Conservation (phyloP, 1,140 invertebrate species). For the Drosophila melanogaster region Release_6_plus_ISO1_MT NC_004354.4:13036501-13037000, state of each 20-base stretch:
- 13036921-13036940: neutral
- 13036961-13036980: too few relatives aligned
- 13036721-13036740: constrained; percentile 36
- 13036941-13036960: too few relatives aligned
- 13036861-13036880: constrained; percentile 22
- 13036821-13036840: neutral
- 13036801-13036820: too few relatives aligned
- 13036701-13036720: constrained; percentile 19
- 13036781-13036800: neutral
- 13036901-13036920: constrained; percentile 20
- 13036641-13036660: neutral
- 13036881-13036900: constrained; percentile 51
- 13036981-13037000: neutral
- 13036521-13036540: constrained; percentile 3
- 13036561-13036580: neutral
- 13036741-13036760: constrained; percentile 47
- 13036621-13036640: neutral
- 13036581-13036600: neutral
- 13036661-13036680: constrained; percentile 8
- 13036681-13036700: constrained; percentile 14
- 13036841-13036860: constrained; percentile 43
- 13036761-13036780: constrained; percentile 50
- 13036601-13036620: neutral
- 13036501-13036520: constrained; percentile 38
- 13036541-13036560: constrained; percentile 10